Conservation (phyloP, 2,113 vertebrate genomes). For the Tyrannus savana region DNA sequence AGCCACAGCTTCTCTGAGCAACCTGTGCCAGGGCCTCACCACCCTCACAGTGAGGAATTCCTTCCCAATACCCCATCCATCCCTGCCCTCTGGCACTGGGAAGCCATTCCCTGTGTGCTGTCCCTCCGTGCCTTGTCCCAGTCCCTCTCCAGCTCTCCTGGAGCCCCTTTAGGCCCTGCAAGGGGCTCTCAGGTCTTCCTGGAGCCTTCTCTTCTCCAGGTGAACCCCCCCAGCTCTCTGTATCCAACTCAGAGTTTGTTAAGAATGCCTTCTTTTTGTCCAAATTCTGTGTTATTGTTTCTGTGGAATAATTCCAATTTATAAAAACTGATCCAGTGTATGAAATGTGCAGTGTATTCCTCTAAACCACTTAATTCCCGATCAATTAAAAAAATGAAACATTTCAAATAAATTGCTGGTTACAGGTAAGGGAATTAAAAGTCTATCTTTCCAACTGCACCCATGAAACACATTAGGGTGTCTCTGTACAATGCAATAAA, state of each 20-base stretch:
- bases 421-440: background rate
- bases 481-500: background rate
- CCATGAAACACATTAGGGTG: background rate
- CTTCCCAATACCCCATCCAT: background rate
- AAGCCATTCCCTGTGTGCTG: background rate
- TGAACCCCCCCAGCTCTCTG: background rate
- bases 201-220: background rate
- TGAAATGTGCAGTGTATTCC: background rate
- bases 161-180: background rate
- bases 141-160: background rate
- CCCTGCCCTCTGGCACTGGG: background rate
- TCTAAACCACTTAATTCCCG: background rate
- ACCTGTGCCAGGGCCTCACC: background rate
- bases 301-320: background rate
- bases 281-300: background rate
- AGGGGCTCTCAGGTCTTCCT: background rate
- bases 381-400: background rate
- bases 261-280: background rate
- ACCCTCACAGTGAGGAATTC: background rate
- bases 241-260: background rate
- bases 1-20: background rate
- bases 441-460: background rate
- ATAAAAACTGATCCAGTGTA: background rate
- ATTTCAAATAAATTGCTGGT: background rate
- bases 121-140: background rate